Base-by-base conservation (phyloP, 2,113 vertebrate genomes). In the Pogona vitticeps region DNA sequence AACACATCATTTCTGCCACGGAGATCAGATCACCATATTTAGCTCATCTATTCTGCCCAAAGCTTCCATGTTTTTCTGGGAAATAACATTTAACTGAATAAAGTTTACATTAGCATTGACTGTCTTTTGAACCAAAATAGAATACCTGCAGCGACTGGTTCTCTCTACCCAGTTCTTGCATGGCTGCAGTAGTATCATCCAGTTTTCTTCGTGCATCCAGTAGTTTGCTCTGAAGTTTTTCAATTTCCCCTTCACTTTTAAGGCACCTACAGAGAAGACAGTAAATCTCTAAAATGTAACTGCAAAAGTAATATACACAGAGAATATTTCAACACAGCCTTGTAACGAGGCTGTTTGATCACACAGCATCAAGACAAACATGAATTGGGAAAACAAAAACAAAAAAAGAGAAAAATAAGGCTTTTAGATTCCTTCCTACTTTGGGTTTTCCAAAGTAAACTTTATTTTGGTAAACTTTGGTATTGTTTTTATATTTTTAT, bases 221-320 rank as follows among this genome's bases (percentile, higher is more conserved):
- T 72, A 98, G 94, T 96, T 98, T 99, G 93, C 96, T 94, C 95
- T 99, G 99, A 91, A 99, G 97, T 86, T 99, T 99, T 95, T 99
- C 98, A n/a, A 99, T 98, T 95, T 99, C 98, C 2, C 98, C 97
- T 91, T 99, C 99, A n/a, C 98, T 98, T 92, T 98, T 99, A 88
- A 99, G 97, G 94, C 98, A 99, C 90, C 98, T 99, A 38, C n/a
- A 61, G 78, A 63, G 82, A 63, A 86, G 79, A 92, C 0, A 88
- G 20, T 10, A 80, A 65, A 88, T 85, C 75, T 61, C 82, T 14
- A 38, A 23, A 42, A 84, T 70, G 21, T 33, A 52, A 83, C 0
- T 7, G 5, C 38, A 38, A 40, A 56, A 58, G 26, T 42, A 6
- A 26, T 26, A 0, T 21, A 52, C 12, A 82, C 82, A 2, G 46